Evolutionary conservation across 1,140 invertebrate genomes (phyloP), one percentile per base, ranked within the genome.

Genomic region (Augochlora pura): DNA sequence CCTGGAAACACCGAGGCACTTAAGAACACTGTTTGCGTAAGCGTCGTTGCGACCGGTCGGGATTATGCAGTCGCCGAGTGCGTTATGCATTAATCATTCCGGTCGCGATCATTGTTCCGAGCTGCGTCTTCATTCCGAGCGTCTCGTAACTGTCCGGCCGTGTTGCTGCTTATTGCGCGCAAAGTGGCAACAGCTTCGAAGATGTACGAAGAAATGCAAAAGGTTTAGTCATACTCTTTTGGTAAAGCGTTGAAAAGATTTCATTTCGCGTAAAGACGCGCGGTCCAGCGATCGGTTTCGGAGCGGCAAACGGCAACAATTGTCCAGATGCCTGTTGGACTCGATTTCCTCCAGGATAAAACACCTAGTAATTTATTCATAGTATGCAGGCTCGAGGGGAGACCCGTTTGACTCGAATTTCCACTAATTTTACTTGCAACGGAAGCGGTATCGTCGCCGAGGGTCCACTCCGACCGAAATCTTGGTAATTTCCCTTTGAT

Each of bases 401-500:
- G 23, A 21, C n/a, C 59, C 25, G 46, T 78, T 72, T 64, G 68
- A 64, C 39, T 42, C 23, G 23, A 9, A 42, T 64, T 64, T 52
- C 46, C 54, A 64, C 3, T 60, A 54, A 18, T 49, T 63, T 21
- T 27, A 27, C 38, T 18, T 9, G 63, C 16, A 49, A 62, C 39
- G 25, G 65, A 18, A 69, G 39, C 9, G 65, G 59, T 60, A 68
- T 70, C 52, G 21, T 25, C 16, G 14, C 54, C 38, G 23, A 18
- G n/a, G 16, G 6, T 23, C 21, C 21, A 27, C 12, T 67, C 49
- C 62, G 23, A 68, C 60, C 42, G 32, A 32, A 64, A 71, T 71
- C 63, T 71, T 42, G 76, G 46, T 78, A 78, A 78, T 78, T 78
- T 78, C 68, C 27, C 76, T 78, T 78, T 72, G 76, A 78, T 60